Evolutionary conservation across 2,888 invertebrate genomes (phyloP), one percentile per base, ranked within the genome.

Genomic region (Siphlonurus alternatus): DNA sequence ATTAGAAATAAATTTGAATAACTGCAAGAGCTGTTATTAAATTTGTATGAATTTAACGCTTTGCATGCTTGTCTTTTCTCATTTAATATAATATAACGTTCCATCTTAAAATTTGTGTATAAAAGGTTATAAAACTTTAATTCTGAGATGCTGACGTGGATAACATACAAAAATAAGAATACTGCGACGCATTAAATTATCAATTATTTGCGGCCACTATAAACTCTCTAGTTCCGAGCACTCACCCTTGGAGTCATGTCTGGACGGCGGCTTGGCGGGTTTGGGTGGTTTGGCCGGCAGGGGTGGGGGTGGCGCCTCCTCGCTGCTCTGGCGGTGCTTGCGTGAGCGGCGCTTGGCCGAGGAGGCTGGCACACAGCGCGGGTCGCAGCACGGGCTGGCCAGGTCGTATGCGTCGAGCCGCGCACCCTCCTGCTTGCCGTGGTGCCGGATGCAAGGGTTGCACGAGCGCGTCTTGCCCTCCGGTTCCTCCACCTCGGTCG

Each of bases 381-480:
- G 87, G 73, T 90, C 89, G 73, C 91, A 91, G 72, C 91, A 91
- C 0, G 90, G 89, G 72, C 89, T 89, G 0, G 91, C 91, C 61
- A 91, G 77, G 73, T 91, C 91, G 70, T 92, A 92, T 2, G 90
- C 91, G 73, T 91, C 91, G 63, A 91, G 77, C 71, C n/a, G n/a
- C n/a, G n/a, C n/a, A 89, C 86, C 86, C 69, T 89, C 90, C 69
- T 82, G 83, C 72, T 82, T 69, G 63, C 78, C 79, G 18, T 82
- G 79, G 1, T 85, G 84, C 51, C 60, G 56, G 71, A 87, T 78
- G 69, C 88, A 88, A 0, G 88, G 87, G 70, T 85, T 83, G 71
- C 88, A 88, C 15, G 85, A 80, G 69, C 86, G 86, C 23, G 80
- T 73, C 67, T 66, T 74, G 23, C 53, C 53, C 25, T 64, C 61